Conservation (phyloP, 1,140 invertebrate species). For the Drosophila nasuta region DNA sequence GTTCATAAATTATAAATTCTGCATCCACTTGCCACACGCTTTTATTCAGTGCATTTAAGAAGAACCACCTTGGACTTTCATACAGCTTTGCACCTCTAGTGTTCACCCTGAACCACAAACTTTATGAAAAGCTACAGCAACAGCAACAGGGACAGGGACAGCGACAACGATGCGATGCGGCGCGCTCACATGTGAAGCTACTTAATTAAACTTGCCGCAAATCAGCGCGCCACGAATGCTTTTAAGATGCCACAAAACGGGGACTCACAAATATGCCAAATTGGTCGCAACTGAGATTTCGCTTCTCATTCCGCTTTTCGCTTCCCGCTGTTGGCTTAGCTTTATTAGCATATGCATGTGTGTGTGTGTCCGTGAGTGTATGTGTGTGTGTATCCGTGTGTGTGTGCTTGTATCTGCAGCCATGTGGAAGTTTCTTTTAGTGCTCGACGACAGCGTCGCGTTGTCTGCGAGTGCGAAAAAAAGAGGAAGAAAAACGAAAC, state of each 20-base stretch:
- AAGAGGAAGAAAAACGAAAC: not conserved
- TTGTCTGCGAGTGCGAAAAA: conserved; percentile 43
- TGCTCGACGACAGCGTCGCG: conserved; percentile 48
- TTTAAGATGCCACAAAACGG: conserved; percentile 34
- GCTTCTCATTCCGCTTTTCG: not conserved
- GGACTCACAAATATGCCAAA: conserved; percentile 29
- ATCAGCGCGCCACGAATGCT: conserved; percentile 24
- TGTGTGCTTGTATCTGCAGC: conserved; percentile 6
- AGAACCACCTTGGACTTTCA: no score
- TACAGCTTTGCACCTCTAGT: no score
- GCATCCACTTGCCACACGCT: no score
- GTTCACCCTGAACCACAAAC: not conserved
- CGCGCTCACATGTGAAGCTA: conserved; percentile 20
- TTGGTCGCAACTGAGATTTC: conserved; percentile 5
- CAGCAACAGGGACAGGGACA: not conserved
- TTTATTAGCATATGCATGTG: conserved; percentile 35
- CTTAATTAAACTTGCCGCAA: conserved; percentile 42
- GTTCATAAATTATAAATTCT: no score
- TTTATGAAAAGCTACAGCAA: not conserved
- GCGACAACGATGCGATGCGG: not conserved
- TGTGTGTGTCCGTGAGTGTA: conserved; percentile 3
- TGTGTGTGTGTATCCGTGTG: not conserved
- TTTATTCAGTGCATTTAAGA: no score
- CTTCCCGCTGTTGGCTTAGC: conserved; percentile 5
- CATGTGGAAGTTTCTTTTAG: conserved; percentile 45